Evolutionary conservation across 2,797 vertebrate species (phyloP).

Genomic region (Danio tinwini): DNA sequence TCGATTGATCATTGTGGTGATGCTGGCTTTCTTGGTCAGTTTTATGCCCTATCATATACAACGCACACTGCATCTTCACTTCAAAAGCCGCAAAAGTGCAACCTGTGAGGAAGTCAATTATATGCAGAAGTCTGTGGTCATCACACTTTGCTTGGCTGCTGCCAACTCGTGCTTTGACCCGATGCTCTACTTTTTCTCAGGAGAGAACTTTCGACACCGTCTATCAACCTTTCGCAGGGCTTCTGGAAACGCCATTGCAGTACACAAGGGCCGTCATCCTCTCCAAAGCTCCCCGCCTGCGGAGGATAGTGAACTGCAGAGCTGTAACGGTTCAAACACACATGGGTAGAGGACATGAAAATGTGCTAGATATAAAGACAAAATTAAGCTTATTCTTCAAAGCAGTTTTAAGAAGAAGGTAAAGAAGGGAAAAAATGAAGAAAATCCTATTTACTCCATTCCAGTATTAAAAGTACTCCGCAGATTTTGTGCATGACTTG

Average conservation of each 20-base stretch:
- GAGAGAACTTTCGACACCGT: conserved; percentile 87
- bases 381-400: background rate
- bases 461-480: background rate
- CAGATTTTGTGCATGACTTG: background rate
- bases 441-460: background rate
- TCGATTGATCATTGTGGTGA: conserved; percentile 91
- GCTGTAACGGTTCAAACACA: conserved; percentile 27
- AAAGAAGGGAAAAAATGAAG: background rate
- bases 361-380: background rate
- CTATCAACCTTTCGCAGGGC: conserved; percentile 80
- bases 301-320: conserved; percentile 41
- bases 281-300: background rate
- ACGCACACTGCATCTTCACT: conserved; percentile 86
- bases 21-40: conserved; percentile 87
- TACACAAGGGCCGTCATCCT: background rate
- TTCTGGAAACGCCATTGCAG: conserved; percentile 26
- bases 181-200: conserved; percentile 93
- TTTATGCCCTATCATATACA: conserved; percentile 95
- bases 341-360: background rate
- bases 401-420: background rate
- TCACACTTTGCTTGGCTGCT: conserved; percentile 90
- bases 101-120: conserved; percentile 72
- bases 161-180: conserved; percentile 95
- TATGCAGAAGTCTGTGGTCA: conserved; percentile 91
- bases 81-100: conserved; percentile 59